phyloP scores from a whole-genome alignment of 2,888 invertebrate genomes.

The Pimpla rufipes region DNA sequence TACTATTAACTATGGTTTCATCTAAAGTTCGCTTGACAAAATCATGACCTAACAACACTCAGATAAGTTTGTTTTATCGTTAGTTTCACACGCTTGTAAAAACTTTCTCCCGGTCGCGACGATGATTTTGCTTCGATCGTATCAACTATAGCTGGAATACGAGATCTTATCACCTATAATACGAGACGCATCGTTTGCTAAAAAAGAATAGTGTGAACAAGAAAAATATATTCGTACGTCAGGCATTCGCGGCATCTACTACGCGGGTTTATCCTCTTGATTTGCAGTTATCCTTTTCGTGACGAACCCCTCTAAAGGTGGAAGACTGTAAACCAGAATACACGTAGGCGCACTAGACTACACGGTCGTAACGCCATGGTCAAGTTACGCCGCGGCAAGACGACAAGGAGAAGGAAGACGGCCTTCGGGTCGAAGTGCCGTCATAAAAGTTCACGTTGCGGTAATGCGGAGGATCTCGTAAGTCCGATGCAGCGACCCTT shows the following conservation, averaged over 20 bases:
- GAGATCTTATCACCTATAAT: not conserved
- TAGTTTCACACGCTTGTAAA: not conserved
- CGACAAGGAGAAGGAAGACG: slow-evolving; percentile 15
- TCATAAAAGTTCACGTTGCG: slow-evolving; percentile 37
- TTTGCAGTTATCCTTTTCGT: slow-evolving; percentile 20
- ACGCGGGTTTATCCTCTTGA: slow-evolving; percentile 1
- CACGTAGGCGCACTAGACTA: slow-evolving; percentile 29
- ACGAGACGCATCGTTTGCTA: not conserved
- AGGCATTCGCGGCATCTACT: slow-evolving; percentile 33
- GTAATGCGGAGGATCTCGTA: slow-evolving; percentile 1
- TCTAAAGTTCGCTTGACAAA: not conserved
- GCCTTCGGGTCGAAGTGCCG: slow-evolving; percentile 18
- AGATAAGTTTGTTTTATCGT: not conserved
- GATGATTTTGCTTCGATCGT: not conserved
- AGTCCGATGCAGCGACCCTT: slow-evolving; percentile 11
- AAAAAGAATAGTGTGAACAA: not conserved
- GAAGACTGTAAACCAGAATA: slow-evolving; percentile 20
- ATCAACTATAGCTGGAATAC: not conserved
- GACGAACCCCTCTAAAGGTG: slow-evolving; percentile 7
- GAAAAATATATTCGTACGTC: slow-evolving; percentile 41
- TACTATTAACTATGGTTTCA: not conserved
- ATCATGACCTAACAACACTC: not conserved
- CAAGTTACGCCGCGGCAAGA: slow-evolving; percentile 33
- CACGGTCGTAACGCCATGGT: slow-evolving; percentile 29
- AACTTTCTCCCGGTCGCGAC: not conserved